Conservation (phyloP, 1,140 invertebrate species). For the Dendrolimus punctatus region DNA sequence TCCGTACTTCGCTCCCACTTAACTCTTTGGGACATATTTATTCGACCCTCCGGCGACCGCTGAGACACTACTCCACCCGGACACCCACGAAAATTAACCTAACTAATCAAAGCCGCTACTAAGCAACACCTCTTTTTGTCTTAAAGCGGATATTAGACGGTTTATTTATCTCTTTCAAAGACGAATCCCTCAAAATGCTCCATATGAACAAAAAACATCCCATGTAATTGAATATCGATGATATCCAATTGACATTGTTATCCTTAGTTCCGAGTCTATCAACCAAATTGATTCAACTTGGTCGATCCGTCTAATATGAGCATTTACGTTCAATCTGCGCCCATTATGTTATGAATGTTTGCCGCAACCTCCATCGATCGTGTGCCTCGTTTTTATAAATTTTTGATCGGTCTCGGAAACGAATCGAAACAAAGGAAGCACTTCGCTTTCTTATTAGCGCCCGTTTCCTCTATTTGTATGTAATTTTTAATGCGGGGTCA, state of each 20-base stretch:
- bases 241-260: too few species aligned
- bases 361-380: slow-evolving; percentile 42
- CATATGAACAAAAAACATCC: too few species aligned
- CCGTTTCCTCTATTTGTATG: slow-evolving; percentile 59
- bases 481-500: slow-evolving; percentile 73
- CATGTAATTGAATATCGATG: too few species aligned
- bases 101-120: slow-evolving; percentile 58
- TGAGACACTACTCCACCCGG: slow-evolving; percentile 32
- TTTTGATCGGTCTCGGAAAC: slow-evolving; percentile 47
- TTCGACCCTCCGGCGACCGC: slow-evolving; percentile 68
- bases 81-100: slow-evolving; percentile 57
- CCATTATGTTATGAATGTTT: slow-evolving; percentile 34
- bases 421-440: slow-evolving; percentile 58
- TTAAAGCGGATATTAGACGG: too few species aligned
- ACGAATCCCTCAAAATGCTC: too few species aligned
- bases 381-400: slow-evolving; percentile 38
- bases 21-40: slow-evolving; percentile 72
- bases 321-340: slow-evolving; percentile 31
- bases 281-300: too few species aligned
- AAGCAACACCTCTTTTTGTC: slow-evolving; percentile 14
- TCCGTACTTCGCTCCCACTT: slow-evolving; percentile 65
- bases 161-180: too few species aligned
- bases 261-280: too few species aligned
- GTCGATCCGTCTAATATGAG: slow-evolving; percentile 17
- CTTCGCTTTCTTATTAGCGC: slow-evolving; percentile 45